A percentile compares a stretch with the other conserved stretches of the same genome.
Conservation (phyloP, 2,113 vertebrate species). For the Psophia crepitans region DNA sequence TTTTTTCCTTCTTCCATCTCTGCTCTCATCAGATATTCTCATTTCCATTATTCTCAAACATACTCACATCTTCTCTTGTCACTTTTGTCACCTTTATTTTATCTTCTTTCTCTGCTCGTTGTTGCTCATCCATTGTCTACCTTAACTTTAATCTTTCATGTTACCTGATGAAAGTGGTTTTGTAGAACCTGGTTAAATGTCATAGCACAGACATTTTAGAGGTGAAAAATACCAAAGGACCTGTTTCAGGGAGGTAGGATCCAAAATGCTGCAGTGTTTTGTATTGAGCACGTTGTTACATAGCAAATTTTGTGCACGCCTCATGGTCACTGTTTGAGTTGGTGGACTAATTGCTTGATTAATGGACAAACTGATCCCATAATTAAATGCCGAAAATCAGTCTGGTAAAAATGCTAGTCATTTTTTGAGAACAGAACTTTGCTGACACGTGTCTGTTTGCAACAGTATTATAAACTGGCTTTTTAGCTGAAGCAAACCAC, state of each 20-base stretch:
- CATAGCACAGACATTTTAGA: background rate
- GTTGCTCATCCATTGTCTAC: background rate
- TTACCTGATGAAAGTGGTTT: background rate
- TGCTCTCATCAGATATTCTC: background rate
- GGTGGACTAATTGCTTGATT: background rate
- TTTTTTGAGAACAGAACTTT: background rate
- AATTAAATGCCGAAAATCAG: background rate
- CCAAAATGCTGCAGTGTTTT: background rate
- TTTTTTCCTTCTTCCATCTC: slow-evolving; percentile 7
- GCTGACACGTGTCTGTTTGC: rapidly evolving
- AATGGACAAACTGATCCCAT: background rate
- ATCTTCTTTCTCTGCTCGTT: background rate
- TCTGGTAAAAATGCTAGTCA: background rate
- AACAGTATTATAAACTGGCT: background rate
- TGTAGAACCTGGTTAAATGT: background rate
- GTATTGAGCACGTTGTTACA: rapidly evolving
- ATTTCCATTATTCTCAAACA: background rate
- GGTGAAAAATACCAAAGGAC: background rate
- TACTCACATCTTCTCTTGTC: background rate
- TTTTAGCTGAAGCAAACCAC: background rate
- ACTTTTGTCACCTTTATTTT: background rate
- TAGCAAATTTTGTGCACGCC: background rate
- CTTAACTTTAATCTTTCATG: background rate
- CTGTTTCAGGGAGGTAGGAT: background rate
- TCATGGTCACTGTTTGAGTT: background rate